phyloP scores from a whole-genome alignment of 2,888 invertebrate species.

The Orthosia cruda region DNA sequence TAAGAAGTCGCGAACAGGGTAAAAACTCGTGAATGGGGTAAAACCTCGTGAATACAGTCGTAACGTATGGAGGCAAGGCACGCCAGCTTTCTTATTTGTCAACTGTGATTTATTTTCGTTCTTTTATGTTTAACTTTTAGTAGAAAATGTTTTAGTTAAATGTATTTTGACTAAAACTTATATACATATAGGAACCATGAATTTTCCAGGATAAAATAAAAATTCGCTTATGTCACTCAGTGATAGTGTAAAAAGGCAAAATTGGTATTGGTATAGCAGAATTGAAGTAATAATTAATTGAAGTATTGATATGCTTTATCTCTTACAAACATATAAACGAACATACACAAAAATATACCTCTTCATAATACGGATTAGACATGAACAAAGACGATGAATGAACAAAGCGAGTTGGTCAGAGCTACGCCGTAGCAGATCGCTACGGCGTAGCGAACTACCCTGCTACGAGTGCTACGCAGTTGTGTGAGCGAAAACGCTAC shows the following conservation, averaged over 20 bases:
- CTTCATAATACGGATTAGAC: not conserved
- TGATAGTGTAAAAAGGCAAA: too few relatives aligned
- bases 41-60: constrained; percentile 64
- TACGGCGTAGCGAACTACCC: constrained; percentile 3
- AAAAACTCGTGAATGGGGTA: constrained; percentile 63
- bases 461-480: constrained; percentile 23
- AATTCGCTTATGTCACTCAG: too few relatives aligned
- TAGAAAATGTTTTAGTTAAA: constrained; percentile 57
- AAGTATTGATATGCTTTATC: too few relatives aligned
- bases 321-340: too few relatives aligned
- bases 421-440: constrained; percentile 10
- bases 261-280: too few relatives aligned
- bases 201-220: too few relatives aligned
- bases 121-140: constrained; percentile 65
- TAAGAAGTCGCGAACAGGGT: constrained; percentile 52
- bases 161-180: constrained; percentile 39
- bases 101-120: constrained; percentile 64
- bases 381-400: constrained; percentile 5
- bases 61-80: constrained; percentile 65
- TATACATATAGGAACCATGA: too few relatives aligned
- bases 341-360: too few relatives aligned
- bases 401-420: constrained; percentile 11
- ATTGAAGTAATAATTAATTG: too few relatives aligned
- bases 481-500: not conserved
- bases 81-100: constrained; percentile 66